phyloP scores from a whole-genome alignment of 2,888 invertebrate genomes.

The Aphrophora alni region DNA sequence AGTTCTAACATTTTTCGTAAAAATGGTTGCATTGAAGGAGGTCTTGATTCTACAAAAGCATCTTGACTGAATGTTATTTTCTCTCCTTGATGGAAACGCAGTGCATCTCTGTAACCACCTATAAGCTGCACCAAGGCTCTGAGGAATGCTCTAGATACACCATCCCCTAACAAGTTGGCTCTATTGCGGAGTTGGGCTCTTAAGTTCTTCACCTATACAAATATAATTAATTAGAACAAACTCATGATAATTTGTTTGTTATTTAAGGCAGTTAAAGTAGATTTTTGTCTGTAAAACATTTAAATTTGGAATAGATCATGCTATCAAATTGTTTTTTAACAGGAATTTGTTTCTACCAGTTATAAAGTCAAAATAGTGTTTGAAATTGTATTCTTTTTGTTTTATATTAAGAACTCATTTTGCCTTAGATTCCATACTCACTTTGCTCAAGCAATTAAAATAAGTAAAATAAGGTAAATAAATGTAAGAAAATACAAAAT shows the following conservation, averaged over 20 bases:
- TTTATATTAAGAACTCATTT: no score
- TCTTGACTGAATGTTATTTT: conserved; percentile 85
- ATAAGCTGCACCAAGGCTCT: conserved; percentile 91
- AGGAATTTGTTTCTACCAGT: no score
- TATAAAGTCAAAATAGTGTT: no score
- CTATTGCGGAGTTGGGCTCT: conserved; percentile 78
- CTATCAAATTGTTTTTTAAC: no score
- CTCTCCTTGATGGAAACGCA: conserved; percentile 75
- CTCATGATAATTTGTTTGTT: not conserved
- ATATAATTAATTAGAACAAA: not conserved
- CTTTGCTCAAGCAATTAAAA: no score
- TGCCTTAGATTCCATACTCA: no score
- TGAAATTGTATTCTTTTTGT: no score
- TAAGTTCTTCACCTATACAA: conserved; percentile 70
- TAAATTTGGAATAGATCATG: no score
- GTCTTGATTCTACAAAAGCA: conserved; percentile 86
- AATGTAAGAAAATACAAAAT: no score
- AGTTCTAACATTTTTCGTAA: conserved; percentile 88
- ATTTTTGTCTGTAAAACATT: no score
- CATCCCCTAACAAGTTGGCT: conserved; percentile 83
- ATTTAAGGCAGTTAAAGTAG: no score
- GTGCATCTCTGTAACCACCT: conserved; percentile 92
- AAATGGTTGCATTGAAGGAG: conserved; percentile 85
- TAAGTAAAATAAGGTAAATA: no score
- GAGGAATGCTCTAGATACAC: conserved; percentile 91